Percentiles rank a stretch among this genome's conserved stretches.
phyloP scores from a whole-genome alignment of 2,113 vertebrate species.

The Bos indicus region DNA sequence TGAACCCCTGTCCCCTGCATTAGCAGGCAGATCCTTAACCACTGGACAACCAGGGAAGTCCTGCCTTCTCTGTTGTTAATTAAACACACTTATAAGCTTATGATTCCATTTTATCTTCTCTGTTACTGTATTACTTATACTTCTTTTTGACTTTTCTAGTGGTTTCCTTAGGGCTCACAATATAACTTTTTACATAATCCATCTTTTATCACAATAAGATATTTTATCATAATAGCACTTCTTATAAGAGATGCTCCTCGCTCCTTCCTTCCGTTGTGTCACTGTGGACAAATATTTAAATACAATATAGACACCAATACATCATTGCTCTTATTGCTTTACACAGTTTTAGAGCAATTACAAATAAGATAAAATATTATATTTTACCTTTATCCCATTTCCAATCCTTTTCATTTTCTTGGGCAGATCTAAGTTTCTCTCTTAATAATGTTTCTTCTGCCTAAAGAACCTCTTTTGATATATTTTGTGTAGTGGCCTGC shows the following conservation, averaged over 20 bases:
- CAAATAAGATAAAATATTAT: background rate
- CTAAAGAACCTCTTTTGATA: background rate
- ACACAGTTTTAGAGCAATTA: background rate
- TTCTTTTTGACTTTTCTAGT: background rate
- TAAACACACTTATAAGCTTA: background rate
- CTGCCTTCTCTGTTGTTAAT: background rate
- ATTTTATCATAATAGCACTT: background rate
- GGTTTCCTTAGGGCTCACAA: background rate
- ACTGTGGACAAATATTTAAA: background rate
- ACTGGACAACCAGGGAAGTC: background rate
- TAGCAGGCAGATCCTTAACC: background rate
- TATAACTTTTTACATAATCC: background rate
- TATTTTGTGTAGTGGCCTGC: background rate
- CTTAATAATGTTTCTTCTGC: background rate
- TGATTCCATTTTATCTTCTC: background rate
- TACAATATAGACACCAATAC: background rate
- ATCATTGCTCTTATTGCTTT: background rate
- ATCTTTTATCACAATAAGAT: background rate
- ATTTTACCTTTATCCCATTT: background rate
- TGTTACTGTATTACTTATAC: background rate
- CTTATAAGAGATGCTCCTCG: background rate
- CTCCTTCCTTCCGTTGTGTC: background rate
- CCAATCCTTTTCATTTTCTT: background rate
- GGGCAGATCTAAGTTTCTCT: background rate
- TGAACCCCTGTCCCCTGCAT: background rate